These are phyloP conservation scores for Alligator mississippiensis DNA, from an alignment of 2,113 vertebrate species.

Conservation along the genomic window DNA sequence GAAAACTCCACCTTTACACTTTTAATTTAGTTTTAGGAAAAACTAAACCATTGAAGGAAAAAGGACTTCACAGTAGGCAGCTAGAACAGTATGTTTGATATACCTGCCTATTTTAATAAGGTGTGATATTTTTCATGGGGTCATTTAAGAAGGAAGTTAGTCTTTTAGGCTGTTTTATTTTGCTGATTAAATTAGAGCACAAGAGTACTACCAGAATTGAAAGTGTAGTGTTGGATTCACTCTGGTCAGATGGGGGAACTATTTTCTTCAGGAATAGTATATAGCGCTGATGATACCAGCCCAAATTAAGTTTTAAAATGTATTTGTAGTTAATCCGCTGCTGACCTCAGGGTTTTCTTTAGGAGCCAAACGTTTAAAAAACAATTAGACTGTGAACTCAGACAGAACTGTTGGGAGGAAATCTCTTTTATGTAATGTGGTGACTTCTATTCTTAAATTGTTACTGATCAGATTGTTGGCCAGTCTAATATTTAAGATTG, in stretches of 20 bases:
- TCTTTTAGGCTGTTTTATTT: neutral
- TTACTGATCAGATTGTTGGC: neutral
- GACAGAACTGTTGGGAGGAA: neutral
- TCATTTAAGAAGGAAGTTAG: too few species aligned
- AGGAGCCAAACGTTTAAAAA: neutral
- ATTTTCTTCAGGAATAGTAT: slow-evolving; percentile 5
- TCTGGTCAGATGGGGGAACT: neutral
- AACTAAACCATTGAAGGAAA: neutral
- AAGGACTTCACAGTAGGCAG: neutral
- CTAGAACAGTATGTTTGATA: neutral
- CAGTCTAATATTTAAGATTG: neutral
- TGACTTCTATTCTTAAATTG: neutral
- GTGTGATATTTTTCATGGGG: neutral
- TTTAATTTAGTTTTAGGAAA: neutral
- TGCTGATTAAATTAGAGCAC: neutral
- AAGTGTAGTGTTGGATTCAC: neutral
- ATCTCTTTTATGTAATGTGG: rapidly evolving
- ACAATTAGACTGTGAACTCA: neutral
- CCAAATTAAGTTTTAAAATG: slow-evolving; percentile 45
- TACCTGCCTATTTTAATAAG: neutral
- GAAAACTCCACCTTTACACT: neutral
- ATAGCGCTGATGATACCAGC: neutral
- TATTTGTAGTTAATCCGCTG: slow-evolving; percentile 27
- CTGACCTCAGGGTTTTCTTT: neutral
- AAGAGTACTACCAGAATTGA: slow-evolving; percentile 15